Conservation (phyloP, 2,113 vertebrate genomes). For the Hipposideros armiger region DNA sequence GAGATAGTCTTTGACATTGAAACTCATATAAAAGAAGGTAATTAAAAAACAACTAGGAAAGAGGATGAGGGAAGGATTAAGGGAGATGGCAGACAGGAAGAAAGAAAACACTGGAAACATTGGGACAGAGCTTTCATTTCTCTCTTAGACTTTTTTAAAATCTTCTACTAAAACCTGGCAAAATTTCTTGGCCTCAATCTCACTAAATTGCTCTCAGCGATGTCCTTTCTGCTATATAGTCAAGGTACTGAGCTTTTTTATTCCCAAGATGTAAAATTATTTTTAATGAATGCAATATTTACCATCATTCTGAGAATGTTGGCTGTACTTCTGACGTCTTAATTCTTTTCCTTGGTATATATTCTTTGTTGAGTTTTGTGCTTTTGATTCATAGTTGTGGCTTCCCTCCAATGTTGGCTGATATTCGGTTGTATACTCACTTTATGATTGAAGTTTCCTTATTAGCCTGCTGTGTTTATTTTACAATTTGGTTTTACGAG, state of each 20-base stretch:
- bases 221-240: not conserved
- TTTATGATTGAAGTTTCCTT: not conserved
- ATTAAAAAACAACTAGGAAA: constrained; percentile 20
- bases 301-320: not conserved
- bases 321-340: not conserved
- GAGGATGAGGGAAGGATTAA: not conserved
- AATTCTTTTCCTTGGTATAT: not conserved
- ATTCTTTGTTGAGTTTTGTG: not conserved
- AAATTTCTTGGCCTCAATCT: not conserved
- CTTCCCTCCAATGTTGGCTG: not conserved
- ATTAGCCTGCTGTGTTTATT: not conserved
- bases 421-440: not conserved
- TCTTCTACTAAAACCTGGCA: not conserved
- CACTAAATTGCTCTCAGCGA: not conserved
- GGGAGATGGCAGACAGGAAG: not conserved
- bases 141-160: not conserved
- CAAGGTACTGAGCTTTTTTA: not conserved
- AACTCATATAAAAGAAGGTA: not conserved
- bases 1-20: not conserved
- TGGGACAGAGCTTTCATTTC: not conserved
- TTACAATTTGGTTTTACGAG: not conserved
- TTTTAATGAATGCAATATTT: not conserved
- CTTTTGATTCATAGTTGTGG: not conserved
- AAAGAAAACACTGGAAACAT: not conserved
- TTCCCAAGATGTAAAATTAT: not conserved